These are phyloP conservation scores for Drosophila burlai DNA, from an alignment of 1,140 invertebrate species.

Conservation along the genomic window DNA sequence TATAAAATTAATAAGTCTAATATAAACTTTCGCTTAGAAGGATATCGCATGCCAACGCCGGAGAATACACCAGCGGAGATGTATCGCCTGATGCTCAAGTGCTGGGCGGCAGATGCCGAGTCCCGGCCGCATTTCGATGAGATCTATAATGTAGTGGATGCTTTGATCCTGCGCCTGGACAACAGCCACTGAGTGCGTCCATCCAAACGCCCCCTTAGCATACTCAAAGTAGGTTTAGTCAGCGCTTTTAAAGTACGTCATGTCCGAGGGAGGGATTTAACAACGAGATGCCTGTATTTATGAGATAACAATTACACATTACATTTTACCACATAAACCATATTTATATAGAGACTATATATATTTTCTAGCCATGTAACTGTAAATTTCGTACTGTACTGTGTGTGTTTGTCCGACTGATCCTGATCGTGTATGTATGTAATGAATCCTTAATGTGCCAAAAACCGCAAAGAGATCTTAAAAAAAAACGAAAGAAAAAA, in stretches of 20 bases:
- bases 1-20: neutral
- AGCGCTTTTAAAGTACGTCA: conserved; percentile 76
- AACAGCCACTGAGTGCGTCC: conserved; percentile 71
- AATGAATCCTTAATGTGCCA: conserved; percentile 81
- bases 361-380: conserved; percentile 70
- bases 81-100: conserved; percentile 95
- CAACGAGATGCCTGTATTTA: conserved; percentile 80
- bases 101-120: conserved; percentile 97
- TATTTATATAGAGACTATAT: conserved; percentile 55
- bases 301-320: conserved; percentile 59
- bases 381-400: conserved; percentile 58
- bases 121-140: conserved; percentile 96
- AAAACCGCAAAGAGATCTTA: conserved; percentile 52
- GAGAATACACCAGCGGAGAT: conserved; percentile 95
- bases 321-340: conserved; percentile 61
- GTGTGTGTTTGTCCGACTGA: conserved; percentile 41
- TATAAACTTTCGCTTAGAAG: conserved; percentile 85
- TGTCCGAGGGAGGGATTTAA: conserved; percentile 34
- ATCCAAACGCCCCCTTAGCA: conserved; percentile 28
- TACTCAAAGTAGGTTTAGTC: conserved; percentile 63
- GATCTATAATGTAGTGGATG: conserved; percentile 88
- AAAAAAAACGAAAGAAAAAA: conserved; percentile 25
- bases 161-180: conserved; percentile 78
- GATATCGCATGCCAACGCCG: conserved; percentile 96
- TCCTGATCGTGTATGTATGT: conserved; percentile 47